Base-by-base conservation (phyloP, 2,797 vertebrate genomes). In the Galago senegalensis region DNA sequence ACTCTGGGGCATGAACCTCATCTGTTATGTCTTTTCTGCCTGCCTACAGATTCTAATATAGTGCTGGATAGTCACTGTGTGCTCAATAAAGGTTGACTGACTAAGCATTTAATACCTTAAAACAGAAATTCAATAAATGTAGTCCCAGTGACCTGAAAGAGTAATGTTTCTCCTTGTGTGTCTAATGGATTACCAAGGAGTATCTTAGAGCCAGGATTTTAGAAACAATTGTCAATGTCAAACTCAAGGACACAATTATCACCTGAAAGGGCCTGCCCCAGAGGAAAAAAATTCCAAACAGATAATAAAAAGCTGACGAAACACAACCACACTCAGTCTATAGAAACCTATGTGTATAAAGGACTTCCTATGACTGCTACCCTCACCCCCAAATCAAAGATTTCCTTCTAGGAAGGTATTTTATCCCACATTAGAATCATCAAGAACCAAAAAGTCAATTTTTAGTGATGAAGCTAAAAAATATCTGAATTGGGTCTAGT, bases 91-190 rank as follows among this genome's bases (percentile, higher is more conserved):
- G 89, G 76, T 75, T 94, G 92, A 93, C 84, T 93, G 80, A 93
- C 94, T 96, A 94, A 93, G 95, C 84, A 96, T 79, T 94, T 94
- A 96, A 93, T 95, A 96, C 60, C 72, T 96, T 86, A 92, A 95
- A 97, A 96, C 89, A 97, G 94, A 97, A 97, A 97, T 72, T 96
- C 96, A 96, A 96, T 96, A 96, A 97, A 85, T 83, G 76, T 87
- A 89, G 80, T 83, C 43, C 9, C 23, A 79, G 91, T 77, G 95
- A 91, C 56, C 72, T 92, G 70, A 85, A 97, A 97, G 93, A 96
- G 77, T 89, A 92, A 85, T 94, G 80, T 72, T 93, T 91, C 76
- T 94, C 67, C 53, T 91, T 73, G 72, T 97, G 83, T 97, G 53
- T 82, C 93, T 96, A 95, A 95, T 92, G 89, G 89, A 98, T 95